These are phyloP conservation scores for Vimba vimba DNA, from an alignment of 2,113 vertebrate genomes.

Conservation along the genomic window DNA sequence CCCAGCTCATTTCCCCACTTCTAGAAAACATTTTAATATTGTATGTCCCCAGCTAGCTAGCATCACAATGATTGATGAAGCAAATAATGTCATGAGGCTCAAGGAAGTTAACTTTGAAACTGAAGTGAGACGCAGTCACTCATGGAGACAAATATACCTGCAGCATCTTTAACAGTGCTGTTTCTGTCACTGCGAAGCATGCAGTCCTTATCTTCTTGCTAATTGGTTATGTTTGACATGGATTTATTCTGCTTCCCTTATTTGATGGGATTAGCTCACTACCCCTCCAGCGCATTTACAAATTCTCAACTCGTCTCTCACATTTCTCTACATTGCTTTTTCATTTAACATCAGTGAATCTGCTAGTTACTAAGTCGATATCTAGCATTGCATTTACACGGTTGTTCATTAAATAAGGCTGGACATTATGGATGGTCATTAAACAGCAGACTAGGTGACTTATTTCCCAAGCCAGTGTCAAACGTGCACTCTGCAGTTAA, in stretches of 20 bases:
- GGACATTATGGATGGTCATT: not conserved
- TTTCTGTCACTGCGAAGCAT: slow-evolving; percentile 47
- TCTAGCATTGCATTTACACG: not conserved
- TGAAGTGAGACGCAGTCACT: not conserved
- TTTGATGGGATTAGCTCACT: slow-evolving; percentile 70
- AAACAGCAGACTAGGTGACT: not conserved
- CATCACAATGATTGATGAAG: slow-evolving; percentile 17
- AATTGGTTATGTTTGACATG: slow-evolving; percentile 65
- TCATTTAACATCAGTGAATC: not conserved
- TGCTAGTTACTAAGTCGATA: not conserved
- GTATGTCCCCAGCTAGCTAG: not conserved
- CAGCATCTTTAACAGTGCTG: slow-evolving; percentile 14
- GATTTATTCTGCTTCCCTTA: slow-evolving; percentile 59
- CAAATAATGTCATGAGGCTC: slow-evolving; percentile 17
- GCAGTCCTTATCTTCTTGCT: slow-evolving; percentile 50
- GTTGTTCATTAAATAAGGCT: not conserved
- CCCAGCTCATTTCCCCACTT: not conserved
- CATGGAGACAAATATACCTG: not conserved
- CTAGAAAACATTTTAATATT: slow-evolving; percentile 27
- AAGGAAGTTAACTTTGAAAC: slow-evolving; percentile 20
- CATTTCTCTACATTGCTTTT: slow-evolving; percentile 27
- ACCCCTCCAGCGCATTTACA: slow-evolving; percentile 51
- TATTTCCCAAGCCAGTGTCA: not conserved
- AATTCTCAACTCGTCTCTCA: slow-evolving; percentile 44
- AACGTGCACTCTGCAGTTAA: no score